Base-by-base conservation (phyloP, 2,888 invertebrate species). In the Amphimallon solstitiale region DNA sequence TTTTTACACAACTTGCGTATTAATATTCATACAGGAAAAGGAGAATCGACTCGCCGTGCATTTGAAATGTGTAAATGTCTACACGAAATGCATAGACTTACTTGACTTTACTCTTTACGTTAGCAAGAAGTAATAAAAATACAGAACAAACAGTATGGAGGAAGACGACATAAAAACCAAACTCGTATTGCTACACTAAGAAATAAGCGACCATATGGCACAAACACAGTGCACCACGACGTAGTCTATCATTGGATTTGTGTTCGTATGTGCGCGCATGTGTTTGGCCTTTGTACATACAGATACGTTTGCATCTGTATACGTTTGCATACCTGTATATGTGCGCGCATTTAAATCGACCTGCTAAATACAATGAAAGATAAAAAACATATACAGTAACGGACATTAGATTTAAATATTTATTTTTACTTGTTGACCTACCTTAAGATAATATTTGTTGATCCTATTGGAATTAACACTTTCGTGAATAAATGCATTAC, bases 171-270 rank as follows among this genome's bases (percentile, higher is more conserved):
- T 59, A 67, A 67, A 67, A 63, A 59, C 35, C 49, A 62, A 69
- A 69, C 68, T 64, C 60, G 69, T 69, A 67, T 65, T 65, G 61
- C 65, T 51, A 60, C 65, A 65, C 56, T 65, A 67, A 69, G 67
- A 67, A 67, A 67, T 61, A 63, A 69, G 69, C 67, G 67, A 67
- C 69, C 69, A 69, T 69, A 69, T 69, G 69, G 69, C 60, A 63
- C 45, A 45, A 56, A 35, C 63, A 38, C 52, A 12, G 40, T 43
- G 54, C 63, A 63, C 29, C 1, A 29, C 63, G 63, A 63, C 19
- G 29, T 63, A 46, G 29, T 46, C 54, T 46, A 63, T 45, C 46
- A 45, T n/a, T 63, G 34, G 19, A 19, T 35, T 38, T 54, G 54
- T 54, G 54, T 54, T 40, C 54, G 54, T 21, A 40, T 29, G 29